A percentile compares a stretch with the other conserved stretches of the same genome.
These are phyloP conservation scores for Stigmatopora nigra DNA, from an alignment of 2,113 vertebrate genomes.

Conservation along the genomic window DNA sequence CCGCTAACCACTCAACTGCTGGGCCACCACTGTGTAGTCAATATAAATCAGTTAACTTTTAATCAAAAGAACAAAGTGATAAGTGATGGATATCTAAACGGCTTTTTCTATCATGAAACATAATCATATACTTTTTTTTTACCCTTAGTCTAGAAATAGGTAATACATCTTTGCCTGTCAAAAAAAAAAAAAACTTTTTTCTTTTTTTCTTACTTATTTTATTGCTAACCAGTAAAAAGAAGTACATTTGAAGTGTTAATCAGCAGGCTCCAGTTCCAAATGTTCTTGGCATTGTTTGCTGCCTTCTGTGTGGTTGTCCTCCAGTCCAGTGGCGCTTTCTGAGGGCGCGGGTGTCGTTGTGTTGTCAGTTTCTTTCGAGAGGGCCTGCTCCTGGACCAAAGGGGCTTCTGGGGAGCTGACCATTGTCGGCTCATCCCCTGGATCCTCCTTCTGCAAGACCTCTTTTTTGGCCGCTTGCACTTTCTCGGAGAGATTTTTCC, in stretches of 20 bases:
- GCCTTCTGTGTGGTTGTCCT: conserved; percentile 33
- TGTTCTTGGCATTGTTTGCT: conserved; percentile 37
- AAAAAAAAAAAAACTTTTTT: conserved; percentile 15
- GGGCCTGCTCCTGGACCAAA: conserved; percentile 47
- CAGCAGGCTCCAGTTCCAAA: conserved; percentile 58
- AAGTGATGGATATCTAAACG: too few relatives aligned
- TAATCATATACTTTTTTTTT: too few relatives aligned
- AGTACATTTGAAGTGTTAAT: conserved; percentile 28
- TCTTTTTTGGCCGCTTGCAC: conserved; percentile 67
- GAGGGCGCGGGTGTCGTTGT: conserved; percentile 32
- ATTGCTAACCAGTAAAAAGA: background rate
- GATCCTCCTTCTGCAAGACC: conserved; percentile 9
- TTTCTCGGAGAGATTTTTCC: conserved; percentile 81
- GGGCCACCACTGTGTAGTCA: too few relatives aligned
- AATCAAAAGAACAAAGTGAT: too few relatives aligned
- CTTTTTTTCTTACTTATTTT: conserved; percentile 24
- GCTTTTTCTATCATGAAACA: too few relatives aligned
- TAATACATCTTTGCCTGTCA: too few relatives aligned
- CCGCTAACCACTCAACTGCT: too few relatives aligned
- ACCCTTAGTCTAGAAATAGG: too few relatives aligned
- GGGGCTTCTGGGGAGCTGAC: background rate
- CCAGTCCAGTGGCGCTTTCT: conserved; percentile 18
- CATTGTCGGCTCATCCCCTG: conserved; percentile 8
- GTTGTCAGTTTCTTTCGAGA: conserved; percentile 35
- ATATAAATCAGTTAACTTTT: too few relatives aligned